These are phyloP conservation scores for Fundulus diaphanus DNA, from an alignment of 2,797 vertebrate species.

Conservation along the genomic window DNA sequence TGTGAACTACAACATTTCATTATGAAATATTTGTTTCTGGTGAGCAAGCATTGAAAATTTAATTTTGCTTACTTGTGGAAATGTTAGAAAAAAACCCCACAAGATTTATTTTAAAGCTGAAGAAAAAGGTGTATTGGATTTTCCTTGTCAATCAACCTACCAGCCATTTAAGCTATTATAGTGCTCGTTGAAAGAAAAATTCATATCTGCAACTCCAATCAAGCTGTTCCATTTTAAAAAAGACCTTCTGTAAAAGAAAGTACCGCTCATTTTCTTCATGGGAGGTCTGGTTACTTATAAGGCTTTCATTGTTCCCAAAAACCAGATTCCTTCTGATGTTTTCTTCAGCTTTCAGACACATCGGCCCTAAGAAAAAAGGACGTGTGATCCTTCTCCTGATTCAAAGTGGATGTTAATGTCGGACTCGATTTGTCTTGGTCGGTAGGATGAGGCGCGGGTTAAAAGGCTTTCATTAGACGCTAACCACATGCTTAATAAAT, in stretches of 20 bases:
- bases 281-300: neutral
- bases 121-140: neutral
- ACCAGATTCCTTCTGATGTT: neutral
- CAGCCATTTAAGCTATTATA: neutral
- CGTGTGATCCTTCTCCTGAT: constrained; percentile 8
- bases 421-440: constrained; percentile 29
- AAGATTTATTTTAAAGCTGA: neutral
- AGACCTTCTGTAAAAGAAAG: neutral
- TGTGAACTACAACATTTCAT: too few relatives aligned
- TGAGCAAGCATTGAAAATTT: neutral
- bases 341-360: neutral
- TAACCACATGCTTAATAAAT: constrained; percentile 36
- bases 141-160: neutral
- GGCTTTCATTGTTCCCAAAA: neutral
- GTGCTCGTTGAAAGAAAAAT: neutral
- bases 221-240: neutral
- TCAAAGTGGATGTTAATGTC: constrained; percentile 36
- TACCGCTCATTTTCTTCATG: neutral
- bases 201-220: neutral
- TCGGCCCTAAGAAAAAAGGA: neutral
- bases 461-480: constrained; percentile 54
- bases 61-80: neutral
- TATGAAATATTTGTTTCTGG: neutral
- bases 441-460: constrained; percentile 42
- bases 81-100: neutral